Conservation (phyloP, 1,140 invertebrate species). For the Hirudo medicinalis region DNA sequence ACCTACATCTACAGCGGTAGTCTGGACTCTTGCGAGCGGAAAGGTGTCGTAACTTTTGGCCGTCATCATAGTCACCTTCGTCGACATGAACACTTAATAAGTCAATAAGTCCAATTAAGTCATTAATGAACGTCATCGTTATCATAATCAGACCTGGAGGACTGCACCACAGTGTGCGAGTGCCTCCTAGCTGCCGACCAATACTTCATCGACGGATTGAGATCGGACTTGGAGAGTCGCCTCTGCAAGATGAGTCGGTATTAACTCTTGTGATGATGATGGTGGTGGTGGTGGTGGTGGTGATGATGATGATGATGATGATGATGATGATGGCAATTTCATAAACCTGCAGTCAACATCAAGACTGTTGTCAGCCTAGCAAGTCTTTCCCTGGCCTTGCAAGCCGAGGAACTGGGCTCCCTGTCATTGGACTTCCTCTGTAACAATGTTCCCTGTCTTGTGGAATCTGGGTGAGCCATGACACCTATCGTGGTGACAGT, state of each 20-base stretch:
- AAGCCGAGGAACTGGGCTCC: conserved; percentile 52
- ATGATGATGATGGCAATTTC: not conserved
- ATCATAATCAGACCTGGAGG: not conserved
- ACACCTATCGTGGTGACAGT: not conserved
- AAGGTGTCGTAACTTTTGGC: not conserved
- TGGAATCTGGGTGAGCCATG: conserved; percentile 47
- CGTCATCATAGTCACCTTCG: not conserved
- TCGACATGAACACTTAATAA: not conserved
- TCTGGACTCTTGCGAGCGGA: too few relatives aligned
- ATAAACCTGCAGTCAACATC: conserved; percentile 44
- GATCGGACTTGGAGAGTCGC: not conserved
- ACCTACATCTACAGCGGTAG: too few relatives aligned
- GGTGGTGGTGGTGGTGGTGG: not conserved
- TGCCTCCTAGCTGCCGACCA: not conserved
- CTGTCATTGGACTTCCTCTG: conserved; percentile 57
- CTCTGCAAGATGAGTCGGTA: not conserved
- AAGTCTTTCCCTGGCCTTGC: conserved; percentile 50
- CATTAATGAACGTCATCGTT: not conserved
- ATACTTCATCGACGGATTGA: not conserved
- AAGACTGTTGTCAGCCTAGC: conserved; percentile 57
- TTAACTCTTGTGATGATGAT: not conserved
- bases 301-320: not conserved
- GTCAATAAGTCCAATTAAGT: not conserved
- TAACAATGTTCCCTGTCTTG: conserved; percentile 52
- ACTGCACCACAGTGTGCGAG: not conserved